These are phyloP conservation scores for Lophotis ruficrista DNA, from an alignment of 2,113 vertebrate species.

Conservation along the genomic window DNA sequence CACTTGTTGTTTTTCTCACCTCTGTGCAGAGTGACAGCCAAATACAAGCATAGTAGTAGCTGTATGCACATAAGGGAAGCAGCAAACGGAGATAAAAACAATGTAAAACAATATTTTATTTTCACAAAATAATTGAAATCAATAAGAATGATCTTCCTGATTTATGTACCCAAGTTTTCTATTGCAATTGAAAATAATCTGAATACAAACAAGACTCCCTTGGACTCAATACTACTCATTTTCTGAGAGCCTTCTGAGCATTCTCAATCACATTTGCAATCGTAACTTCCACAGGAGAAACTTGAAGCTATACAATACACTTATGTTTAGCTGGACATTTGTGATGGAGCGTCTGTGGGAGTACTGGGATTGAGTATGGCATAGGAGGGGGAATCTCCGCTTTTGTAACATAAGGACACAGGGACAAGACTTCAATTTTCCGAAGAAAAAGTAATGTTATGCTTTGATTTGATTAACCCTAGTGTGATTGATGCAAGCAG, in stretches of 20 bases:
- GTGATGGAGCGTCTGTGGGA: not conserved
- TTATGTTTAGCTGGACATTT: not conserved
- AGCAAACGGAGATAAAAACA: slow-evolving; percentile 4
- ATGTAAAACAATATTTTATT: not conserved
- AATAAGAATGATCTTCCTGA: not conserved
- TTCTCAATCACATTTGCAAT: not conserved
- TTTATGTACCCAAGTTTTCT: not conserved
- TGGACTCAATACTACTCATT: not conserved
- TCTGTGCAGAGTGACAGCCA: not conserved
- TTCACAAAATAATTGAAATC: not conserved
- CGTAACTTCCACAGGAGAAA: not conserved
- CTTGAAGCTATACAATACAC: not conserved
- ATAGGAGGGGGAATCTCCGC: not conserved
- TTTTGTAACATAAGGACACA: not conserved
- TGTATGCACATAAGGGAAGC: not conserved
- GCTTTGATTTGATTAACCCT: not conserved
- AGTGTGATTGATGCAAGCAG: not conserved
- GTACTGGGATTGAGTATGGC: not conserved
- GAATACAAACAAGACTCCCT: not conserved
- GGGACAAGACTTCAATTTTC: not conserved
- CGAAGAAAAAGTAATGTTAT: not conserved
- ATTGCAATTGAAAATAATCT: not conserved
- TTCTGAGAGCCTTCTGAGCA: not conserved
- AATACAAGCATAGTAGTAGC: not conserved
- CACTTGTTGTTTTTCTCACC: slow-evolving; percentile 4